Conservation (phyloP, 37 sponge, comb jelly and placozoan genomes). For the Spongilla lacustris region DNA sequence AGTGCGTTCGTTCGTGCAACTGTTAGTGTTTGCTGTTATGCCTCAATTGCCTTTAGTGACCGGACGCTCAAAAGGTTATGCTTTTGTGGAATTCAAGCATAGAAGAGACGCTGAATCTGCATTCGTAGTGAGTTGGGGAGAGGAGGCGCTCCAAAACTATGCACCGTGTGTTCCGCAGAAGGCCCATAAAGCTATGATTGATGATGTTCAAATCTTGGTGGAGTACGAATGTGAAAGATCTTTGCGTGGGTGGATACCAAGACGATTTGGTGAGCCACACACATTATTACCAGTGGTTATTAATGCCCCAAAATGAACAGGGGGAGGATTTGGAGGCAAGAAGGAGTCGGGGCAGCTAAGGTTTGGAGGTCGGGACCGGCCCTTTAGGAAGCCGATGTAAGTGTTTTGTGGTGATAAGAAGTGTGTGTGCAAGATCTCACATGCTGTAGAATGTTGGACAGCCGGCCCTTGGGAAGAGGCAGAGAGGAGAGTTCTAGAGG, state of each 20-base stretch:
- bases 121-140: slow-evolving; percentile 41
- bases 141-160: not conserved
- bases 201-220: slow-evolving; percentile 76
- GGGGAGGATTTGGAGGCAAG: slow-evolving; percentile 98
- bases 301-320: slow-evolving; percentile 23
- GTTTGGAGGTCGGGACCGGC: slow-evolving; percentile 95
- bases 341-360: slow-evolving; percentile 97
- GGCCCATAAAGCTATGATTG: slow-evolving; percentile 54
- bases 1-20: not conserved
- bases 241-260: slow-evolving; percentile 91
- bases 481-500: not conserved
- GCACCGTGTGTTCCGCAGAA: slow-evolving; percentile 24
- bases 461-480: not conserved
- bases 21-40: not conserved
- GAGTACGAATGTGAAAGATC: slow-evolving; percentile 83
- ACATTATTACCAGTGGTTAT: not conserved
- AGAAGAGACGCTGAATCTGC: slow-evolving; percentile 63
- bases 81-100: slow-evolving; percentile 80
- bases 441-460: not conserved
- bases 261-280: slow-evolving; percentile 82
- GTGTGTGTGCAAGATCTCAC: not conserved
- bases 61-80: slow-evolving; percentile 87
- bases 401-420: not conserved
- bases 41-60: no score
- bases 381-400: slow-evolving; percentile 90